Base-by-base conservation (phyloP, 2,888 invertebrate genomes). In the Sphaerophoria taeniata region DNA sequence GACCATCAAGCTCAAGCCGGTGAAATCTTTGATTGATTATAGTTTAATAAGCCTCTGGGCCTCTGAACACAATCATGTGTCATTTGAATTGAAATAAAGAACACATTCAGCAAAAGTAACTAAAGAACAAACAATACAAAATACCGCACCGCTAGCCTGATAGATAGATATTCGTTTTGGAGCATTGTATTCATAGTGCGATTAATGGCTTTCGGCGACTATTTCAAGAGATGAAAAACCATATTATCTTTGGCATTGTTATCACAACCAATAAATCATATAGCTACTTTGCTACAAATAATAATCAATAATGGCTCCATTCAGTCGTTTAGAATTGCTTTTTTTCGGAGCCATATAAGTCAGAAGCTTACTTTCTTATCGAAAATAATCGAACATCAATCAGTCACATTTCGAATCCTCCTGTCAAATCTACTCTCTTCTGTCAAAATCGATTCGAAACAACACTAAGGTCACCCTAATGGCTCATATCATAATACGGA, bases 11-110 rank as follows among this genome's bases (percentile, higher is more conserved):
- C 31, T 0, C 12, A 36, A 49, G 12, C 12, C 49, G 65, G 70
- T 58, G 34, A 63, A 70, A 56, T 39, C 45, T 67, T 24, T 81
- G 80, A 80, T 80, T 75, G 80, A 80, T 75, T 75, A 34, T 45
- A 34, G 45, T 24, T 61, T 33, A 12, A 34, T 53, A 31, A 67
- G 39, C 9, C 39, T n/a, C 14, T 67, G 33, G 51, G 12, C 24
- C n/a, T 53, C 53, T 36, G 24, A 31, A 67, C 14, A 33, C 47
- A 47, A 63, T 33, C 67, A 53, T n/a, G 39, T 53, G 39, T 53
- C 67, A 39, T 53, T 51, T 67, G 24, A 39, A 43, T 53, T 31
- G 3, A 36, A 16, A 4, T 0, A n/a, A 34, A 43, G 12, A 6
- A 34, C 34, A 31, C 14, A 61, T 33, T 63, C 4, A 47, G 14